Evolutionary conservation across 37 sponge, comb jelly and placozoan genomes (phyloP), one percentile per base, ranked within the genome.

Genomic region (Diacarnus erythraeanus): DNA sequence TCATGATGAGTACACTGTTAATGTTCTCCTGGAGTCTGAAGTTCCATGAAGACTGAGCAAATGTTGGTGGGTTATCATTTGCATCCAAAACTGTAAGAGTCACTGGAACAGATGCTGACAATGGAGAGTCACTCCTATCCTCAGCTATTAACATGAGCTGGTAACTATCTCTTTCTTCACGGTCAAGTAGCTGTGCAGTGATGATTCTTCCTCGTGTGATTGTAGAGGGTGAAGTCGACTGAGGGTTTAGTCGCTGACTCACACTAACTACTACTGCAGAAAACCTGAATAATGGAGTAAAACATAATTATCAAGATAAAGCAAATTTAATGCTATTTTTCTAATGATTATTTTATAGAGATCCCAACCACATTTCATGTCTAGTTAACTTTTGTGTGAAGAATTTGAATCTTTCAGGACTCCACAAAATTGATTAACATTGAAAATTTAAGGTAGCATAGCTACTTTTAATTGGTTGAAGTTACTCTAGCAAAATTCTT

Each of bases 1-100:
- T 59, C 27, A n/a, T 54, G 37, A 80, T 47, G 2, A 70, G 26
- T 21, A 38, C 23, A 33, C 57, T 39, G 8, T 43, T 31, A 15
- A 37, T 72, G 31, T 84, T 75, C 43, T 84, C 85, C 34, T 37
- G 77, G 2, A 84, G 15, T 2, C 6, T 59, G 51, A 84, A 56
- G 42, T 21, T 77, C 47, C 29, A 70, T 20, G 5, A 44, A 34
- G 41, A 25, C 8, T 26, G 38, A 22, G 60, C 61, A 77, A 84
- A 84, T 27, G 2, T 40, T 25, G 85, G 85, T 5, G 61, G 3
- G 40, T 84, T 76, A 56, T 84, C 85, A 58, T 84, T 84, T 1
- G 0, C 60, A 37, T 84, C 85, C 37, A 38, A 5, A 2, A 84
- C 78, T 5, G 61, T 70, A n/a, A 84, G 42, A 21, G 59, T 38